These are phyloP conservation scores for Lamellibrachia satsuma DNA, from an alignment of 2,888 invertebrate species.

Conservation along the genomic window DNA sequence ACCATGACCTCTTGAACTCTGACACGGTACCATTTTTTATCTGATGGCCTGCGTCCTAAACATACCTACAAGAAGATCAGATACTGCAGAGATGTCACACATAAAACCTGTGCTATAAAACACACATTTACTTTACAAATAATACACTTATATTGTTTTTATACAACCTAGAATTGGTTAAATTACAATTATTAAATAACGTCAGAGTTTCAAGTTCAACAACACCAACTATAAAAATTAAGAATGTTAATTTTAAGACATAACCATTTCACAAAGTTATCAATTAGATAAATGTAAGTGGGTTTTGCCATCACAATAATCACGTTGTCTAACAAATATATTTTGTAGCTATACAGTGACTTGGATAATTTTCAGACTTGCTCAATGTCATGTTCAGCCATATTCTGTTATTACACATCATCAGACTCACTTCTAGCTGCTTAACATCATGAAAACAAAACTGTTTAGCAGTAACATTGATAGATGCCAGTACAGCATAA, in stretches of 20 bases:
- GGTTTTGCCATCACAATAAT: not conserved
- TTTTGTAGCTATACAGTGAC: not conserved
- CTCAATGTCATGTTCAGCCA: not conserved
- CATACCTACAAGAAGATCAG: not conserved
- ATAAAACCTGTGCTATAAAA: too few species aligned
- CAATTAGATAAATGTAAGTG: not conserved
- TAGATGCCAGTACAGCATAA: too few species aligned
- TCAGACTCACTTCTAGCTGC: too few species aligned
- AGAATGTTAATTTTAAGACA: too few species aligned
- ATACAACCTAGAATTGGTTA: not conserved
- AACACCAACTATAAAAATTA: not conserved
- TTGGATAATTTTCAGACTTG: not conserved
- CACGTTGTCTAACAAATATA: not conserved
- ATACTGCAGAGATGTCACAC: too few species aligned
- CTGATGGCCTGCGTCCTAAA: conserved; percentile 2
- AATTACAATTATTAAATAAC: not conserved
- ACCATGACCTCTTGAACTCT: conserved; percentile 3
- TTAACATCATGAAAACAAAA: too few species aligned
- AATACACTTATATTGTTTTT: not conserved
- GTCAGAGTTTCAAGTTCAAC: not conserved
- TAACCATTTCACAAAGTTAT: too few species aligned
- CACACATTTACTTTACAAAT: not conserved
- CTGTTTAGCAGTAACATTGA: too few species aligned
- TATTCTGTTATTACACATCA: not conserved
- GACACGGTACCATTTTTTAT: conserved; percentile 6